These are phyloP conservation scores for Drosophila nr. medialis DNA, from an alignment of 2,888 invertebrate genomes.

Conservation along the genomic window DNA sequence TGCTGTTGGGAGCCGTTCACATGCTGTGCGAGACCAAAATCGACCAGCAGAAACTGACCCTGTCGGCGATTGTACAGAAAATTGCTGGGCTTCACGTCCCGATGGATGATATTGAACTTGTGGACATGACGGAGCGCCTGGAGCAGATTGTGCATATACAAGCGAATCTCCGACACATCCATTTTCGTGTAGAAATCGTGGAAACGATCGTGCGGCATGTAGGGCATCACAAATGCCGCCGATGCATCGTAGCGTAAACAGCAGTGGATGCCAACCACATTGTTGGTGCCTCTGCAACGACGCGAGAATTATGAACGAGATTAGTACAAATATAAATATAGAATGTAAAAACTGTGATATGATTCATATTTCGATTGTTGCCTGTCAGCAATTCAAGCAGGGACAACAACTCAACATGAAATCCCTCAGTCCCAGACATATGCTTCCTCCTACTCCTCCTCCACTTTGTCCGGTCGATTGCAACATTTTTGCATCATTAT, in stretches of 20 bases:
- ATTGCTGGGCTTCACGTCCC: conserved; percentile 96
- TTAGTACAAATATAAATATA: background rate
- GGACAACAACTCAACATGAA: background rate
- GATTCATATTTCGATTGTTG: background rate
- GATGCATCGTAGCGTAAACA: conserved; percentile 92
- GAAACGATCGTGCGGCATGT: conserved; percentile 91
- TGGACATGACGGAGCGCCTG: conserved; percentile 92
- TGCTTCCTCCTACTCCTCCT: background rate
- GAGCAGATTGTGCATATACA: conserved; percentile 93
- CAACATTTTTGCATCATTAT: background rate
- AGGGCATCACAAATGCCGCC: conserved; percentile 95
- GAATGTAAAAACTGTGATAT: background rate
- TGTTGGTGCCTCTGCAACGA: conserved; percentile 88
- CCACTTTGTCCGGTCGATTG: background rate
- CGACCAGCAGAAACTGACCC: conserved; percentile 91
- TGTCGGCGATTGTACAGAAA: conserved; percentile 92
- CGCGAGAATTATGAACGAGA: background rate
- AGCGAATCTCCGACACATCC: conserved; percentile 89
- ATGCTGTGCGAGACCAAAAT: conserved; percentile 95
- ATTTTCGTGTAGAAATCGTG: conserved; percentile 91
- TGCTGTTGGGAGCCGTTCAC: conserved; percentile 47
- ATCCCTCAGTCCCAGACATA: background rate
- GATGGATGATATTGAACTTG: conserved; percentile 92
- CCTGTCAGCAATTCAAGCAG: background rate
- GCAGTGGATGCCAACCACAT: conserved; percentile 92